Evolutionary conservation across 1,140 invertebrate species (phyloP).

Genomic region (Megathymus violae): DNA sequence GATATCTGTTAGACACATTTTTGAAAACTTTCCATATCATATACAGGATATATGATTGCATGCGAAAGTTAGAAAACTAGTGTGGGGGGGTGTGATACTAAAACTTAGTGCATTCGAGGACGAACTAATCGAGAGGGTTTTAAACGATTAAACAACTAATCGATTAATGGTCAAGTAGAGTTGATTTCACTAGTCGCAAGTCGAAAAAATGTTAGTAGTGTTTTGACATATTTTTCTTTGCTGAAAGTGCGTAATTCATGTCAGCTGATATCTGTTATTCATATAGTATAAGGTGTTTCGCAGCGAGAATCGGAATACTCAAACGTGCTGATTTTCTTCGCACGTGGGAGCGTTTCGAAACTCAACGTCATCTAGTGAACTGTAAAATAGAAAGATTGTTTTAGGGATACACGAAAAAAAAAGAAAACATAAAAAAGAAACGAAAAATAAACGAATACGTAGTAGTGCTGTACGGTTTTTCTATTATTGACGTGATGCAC

Average conservation of each 20-base stretch:
- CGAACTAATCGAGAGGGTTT: slow-evolving; percentile 70
- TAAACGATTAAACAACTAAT: slow-evolving; percentile 69
- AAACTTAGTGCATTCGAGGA: slow-evolving; percentile 78
- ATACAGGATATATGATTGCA: slow-evolving; percentile 68
- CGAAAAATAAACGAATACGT: slow-evolving; percentile 55
- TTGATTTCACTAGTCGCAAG: slow-evolving; percentile 84
- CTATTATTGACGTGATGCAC: slow-evolving; percentile 78
- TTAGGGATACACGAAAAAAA: slow-evolving; percentile 69
- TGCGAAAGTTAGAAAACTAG: slow-evolving; percentile 49
- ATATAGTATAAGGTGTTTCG: slow-evolving; percentile 52
- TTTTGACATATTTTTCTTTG: slow-evolving; percentile 85
- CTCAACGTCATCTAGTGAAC: slow-evolving; percentile 60
- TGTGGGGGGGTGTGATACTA: slow-evolving; percentile 65
- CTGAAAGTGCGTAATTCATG: slow-evolving; percentile 85
- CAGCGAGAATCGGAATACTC: slow-evolving; percentile 68
- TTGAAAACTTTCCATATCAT: slow-evolving; percentile 64
- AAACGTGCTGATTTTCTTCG: slow-evolving; percentile 62
- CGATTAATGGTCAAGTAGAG: slow-evolving; percentile 82
- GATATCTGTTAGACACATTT: slow-evolving; percentile 30
- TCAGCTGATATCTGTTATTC: slow-evolving; percentile 79
- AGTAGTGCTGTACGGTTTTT: slow-evolving; percentile 66
- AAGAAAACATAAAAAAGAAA: slow-evolving; percentile 57
- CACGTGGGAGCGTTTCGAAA: slow-evolving; percentile 70
- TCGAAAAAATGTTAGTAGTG: slow-evolving; percentile 83
- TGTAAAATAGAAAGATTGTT: slow-evolving; percentile 77